A percentile compares a stretch with the other conserved stretches of the same genome.
phyloP scores from a whole-genome alignment of 2,797 vertebrate species.

The Ceyx erithaca region DNA sequence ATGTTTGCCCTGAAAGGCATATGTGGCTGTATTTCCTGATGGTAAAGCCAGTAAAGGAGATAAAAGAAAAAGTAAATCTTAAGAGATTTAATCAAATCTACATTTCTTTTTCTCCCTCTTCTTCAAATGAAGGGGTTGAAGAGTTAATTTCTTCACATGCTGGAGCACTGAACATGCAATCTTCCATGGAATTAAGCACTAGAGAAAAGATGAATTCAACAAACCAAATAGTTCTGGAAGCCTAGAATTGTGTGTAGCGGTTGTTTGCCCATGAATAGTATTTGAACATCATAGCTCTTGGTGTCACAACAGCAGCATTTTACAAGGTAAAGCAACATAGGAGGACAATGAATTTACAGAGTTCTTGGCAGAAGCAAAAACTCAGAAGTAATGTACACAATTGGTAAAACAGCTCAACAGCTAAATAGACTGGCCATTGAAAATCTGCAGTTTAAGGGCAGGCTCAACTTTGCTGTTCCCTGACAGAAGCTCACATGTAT shows the following conservation, averaged over 20 bases:
- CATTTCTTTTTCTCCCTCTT: background rate
- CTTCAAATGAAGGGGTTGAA: background rate
- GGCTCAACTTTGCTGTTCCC: background rate
- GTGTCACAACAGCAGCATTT: background rate
- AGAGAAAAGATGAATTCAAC: background rate
- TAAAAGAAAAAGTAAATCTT: background rate
- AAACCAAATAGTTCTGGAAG: background rate
- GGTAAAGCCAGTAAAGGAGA: background rate
- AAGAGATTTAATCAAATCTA: background rate
- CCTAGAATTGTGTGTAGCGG: background rate
- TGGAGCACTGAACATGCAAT: fast-evolving
- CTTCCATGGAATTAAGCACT: background rate
- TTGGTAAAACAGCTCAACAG: background rate
- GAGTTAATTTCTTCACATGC: too few relatives aligned
- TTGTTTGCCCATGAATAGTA: background rate
- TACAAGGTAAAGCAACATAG: background rate
- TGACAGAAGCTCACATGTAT: background rate
- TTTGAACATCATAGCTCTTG: background rate
- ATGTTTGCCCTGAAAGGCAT: background rate
- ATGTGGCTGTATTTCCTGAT: background rate
- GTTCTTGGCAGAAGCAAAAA: background rate
- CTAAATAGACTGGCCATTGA: background rate
- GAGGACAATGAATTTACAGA: background rate
- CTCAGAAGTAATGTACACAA: background rate
- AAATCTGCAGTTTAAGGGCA: background rate